Evolutionary conservation across 2,797 vertebrate species (phyloP).

Genomic region (Argya squamiceps): DNA sequence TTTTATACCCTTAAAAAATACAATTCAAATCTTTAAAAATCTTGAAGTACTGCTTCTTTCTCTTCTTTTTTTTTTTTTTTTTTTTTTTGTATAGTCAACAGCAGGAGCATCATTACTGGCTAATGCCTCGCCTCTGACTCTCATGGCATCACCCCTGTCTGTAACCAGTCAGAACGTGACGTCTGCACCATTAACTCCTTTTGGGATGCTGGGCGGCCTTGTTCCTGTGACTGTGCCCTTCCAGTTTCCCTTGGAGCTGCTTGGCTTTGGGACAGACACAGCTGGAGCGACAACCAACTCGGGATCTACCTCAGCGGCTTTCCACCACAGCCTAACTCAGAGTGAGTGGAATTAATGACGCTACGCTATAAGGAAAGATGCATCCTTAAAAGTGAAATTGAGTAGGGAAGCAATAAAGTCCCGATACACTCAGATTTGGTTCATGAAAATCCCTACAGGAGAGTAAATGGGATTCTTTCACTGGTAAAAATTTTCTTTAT

Average conservation of each 20-base stretch:
- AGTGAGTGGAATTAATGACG: slow-evolving; percentile 84
- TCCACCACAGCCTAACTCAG: slow-evolving; percentile 89
- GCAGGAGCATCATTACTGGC: slow-evolving; percentile 85
- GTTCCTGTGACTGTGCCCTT: slow-evolving; percentile 95
- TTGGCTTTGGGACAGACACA: slow-evolving; percentile 86
- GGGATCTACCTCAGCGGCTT: slow-evolving; percentile 88
- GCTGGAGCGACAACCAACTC: slow-evolving; percentile 83
- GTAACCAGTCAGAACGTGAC: slow-evolving; percentile 84
- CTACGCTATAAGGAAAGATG: not conserved
- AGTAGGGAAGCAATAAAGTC: not conserved
- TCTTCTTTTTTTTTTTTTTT: not conserved
- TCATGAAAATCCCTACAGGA: not conserved
- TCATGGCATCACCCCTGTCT: slow-evolving; percentile 85
- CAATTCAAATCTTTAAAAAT: slow-evolving; percentile 16
- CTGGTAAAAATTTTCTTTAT: not conserved
- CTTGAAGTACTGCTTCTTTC: slow-evolving; percentile 5
- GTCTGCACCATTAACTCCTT: slow-evolving; percentile 77
- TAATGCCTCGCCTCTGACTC: slow-evolving; percentile 86
- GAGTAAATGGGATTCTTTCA: not conserved
- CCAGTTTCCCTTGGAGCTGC: slow-evolving; percentile 90
- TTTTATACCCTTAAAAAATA: not conserved
- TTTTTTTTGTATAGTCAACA: slow-evolving; percentile 76
- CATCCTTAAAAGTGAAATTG: not conserved
- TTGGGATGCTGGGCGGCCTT: slow-evolving; percentile 94
- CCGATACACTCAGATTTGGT: not conserved